phyloP scores from a whole-genome alignment of 2,113 vertebrate species.

The Australoheros scitulus region DNA sequence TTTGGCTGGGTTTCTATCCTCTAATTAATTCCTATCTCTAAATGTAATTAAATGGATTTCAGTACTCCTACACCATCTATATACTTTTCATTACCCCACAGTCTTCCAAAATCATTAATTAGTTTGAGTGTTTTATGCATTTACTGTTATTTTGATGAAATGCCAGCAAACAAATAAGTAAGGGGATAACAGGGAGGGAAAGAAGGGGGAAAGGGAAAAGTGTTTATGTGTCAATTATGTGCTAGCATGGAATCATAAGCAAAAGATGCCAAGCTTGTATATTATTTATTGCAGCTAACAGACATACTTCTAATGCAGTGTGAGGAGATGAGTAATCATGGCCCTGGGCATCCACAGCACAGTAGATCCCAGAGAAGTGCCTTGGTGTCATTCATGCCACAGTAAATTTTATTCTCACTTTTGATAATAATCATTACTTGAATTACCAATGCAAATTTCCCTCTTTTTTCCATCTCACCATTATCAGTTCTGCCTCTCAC shows the following conservation, averaged over 20 bases:
- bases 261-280: conserved; percentile 56
- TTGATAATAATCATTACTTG: conserved; percentile 70
- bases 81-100: conserved; percentile 67
- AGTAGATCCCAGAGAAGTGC: conserved; percentile 41
- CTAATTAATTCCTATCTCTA: conserved; percentile 73
- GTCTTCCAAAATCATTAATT: conserved; percentile 73
- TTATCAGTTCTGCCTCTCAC: conserved; percentile 46
- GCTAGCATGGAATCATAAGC: conserved; percentile 48
- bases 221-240: conserved; percentile 67
- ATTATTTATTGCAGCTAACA: conserved; percentile 75
- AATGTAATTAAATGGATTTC: conserved; percentile 76
- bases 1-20: conserved; percentile 52
- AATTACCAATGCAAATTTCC: conserved; percentile 63
- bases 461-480: conserved; percentile 10
- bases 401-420: conserved; percentile 43
- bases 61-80: conserved; percentile 73
- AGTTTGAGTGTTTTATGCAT: conserved; percentile 75
- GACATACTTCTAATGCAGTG: conserved; percentile 50
- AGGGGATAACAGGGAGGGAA: conserved; percentile 23
- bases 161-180: conserved; percentile 62
- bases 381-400: conserved; percentile 55
- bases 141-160: conserved; percentile 70
- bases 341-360: conserved; percentile 38
- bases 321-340: conserved; percentile 66
- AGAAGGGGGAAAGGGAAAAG: background rate